Base-by-base conservation (phyloP, 2,888 invertebrate genomes). In the Gisinianus flammeolus region DNA sequence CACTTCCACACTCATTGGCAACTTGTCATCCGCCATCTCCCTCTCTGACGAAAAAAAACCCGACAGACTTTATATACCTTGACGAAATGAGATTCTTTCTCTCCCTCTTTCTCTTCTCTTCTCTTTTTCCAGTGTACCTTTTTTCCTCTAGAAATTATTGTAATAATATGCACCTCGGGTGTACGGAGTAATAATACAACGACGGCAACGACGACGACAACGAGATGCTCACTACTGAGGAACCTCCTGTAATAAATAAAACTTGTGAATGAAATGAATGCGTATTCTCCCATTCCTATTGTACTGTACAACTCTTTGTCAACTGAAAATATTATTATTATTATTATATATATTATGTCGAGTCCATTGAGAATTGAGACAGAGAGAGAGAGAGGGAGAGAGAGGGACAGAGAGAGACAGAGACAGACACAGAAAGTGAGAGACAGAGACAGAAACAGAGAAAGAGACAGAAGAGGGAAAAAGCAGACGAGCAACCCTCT, bases 121-220 rank as follows among this genome's bases (percentile, higher is more conserved):
- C 76, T 71, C 72, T 26, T 22, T 68, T 31, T 30, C 5, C n/a
- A n/a, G n/a, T n/a, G n/a, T n/a, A n/a, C 44, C 64, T 31, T 44
- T 22, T 22, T 67, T 44, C 31, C 68, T 72, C 58, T 33, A 19
- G 33, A 69, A 76, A 76, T 76, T 76, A 76, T 69, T 33, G 54
- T 75, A 68, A 76, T 76, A 76, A 76, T 76, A 76, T 69, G 76
- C 75, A 69, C 68, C 54, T 26, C 24, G 69, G 69, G 69, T 76
- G 28, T 68, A 64, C 19, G 52, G 24, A 75, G 67, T 66, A 71
- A 71, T 71, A 71, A 71, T 52, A 71, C 56, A n/a, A n/a, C n/a
- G n/a, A 44, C 19, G 19, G 44, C 44, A 44, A 44, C 19, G 19
- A 44, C 19, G 19, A 44, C 19, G 44, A 44, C 44, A 44, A 19